Percentiles rank a stretch among this genome's conserved stretches.
phyloP scores from a whole-genome alignment of 2,797 vertebrate genomes.

The Helostoma temminkii region DNA sequence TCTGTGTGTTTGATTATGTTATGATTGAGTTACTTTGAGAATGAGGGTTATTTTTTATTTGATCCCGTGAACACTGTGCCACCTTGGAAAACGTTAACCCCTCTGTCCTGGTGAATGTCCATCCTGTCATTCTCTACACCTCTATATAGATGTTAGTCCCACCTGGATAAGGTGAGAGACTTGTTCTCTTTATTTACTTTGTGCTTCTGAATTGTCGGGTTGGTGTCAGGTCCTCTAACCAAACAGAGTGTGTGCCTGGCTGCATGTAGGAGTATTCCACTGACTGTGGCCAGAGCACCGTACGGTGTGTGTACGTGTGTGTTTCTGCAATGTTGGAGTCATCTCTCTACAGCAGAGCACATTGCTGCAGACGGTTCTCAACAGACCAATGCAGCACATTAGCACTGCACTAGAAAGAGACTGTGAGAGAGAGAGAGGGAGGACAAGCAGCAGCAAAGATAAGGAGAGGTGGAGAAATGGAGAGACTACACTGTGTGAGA shows the following conservation, averaged over 20 bases:
- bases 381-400: constrained; percentile 73
- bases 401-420: constrained; percentile 56
- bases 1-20: too few species aligned
- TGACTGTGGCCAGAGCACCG: neutral
- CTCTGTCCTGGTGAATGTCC: too few species aligned
- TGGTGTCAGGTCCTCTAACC: neutral
- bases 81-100: too few species aligned
- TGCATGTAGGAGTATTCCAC: neutral
- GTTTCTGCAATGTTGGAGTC: constrained; percentile 25
- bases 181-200: too few species aligned
- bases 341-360: constrained; percentile 24
- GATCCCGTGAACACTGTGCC: too few species aligned
- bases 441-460: constrained; percentile 35
- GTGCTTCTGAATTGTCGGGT: neutral
- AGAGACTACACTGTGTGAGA: constrained; percentile 41
- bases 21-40: too few species aligned
- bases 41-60: too few species aligned
- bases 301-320: neutral
- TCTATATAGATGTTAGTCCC: neutral
- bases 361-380: constrained; percentile 65
- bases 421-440: neutral
- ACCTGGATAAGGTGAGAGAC: neutral
- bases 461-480: constrained; percentile 44
- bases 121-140: too few species aligned
- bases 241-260: neutral